Conservation (phyloP, 1,140 invertebrate genomes). For the Megathymus violae region DNA sequence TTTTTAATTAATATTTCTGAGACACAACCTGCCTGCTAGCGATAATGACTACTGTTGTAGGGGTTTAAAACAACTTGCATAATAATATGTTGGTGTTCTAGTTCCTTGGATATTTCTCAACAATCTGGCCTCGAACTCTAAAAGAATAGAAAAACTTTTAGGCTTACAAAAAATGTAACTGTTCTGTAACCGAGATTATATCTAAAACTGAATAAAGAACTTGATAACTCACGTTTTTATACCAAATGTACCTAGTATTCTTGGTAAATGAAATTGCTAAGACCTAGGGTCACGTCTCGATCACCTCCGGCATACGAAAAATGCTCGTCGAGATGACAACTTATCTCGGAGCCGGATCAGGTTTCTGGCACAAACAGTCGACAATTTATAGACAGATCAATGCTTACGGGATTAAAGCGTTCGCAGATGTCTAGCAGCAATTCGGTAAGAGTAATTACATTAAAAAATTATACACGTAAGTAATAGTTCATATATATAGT, state of each 20-base stretch:
- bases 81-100: slow-evolving; percentile 22
- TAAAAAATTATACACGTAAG: no score
- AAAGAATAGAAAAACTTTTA: slow-evolving; percentile 13
- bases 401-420: no score
- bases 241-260: neutral
- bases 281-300: neutral
- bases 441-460: no score
- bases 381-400: no score
- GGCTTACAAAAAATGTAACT: slow-evolving; percentile 14
- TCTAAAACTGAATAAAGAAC: slow-evolving; percentile 10
- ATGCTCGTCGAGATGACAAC: no score
- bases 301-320: no score
- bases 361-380: no score
- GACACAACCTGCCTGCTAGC: neutral
- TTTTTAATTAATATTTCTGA: neutral
- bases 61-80: slow-evolving; percentile 5
- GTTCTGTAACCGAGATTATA: slow-evolving; percentile 20
- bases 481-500: no score
- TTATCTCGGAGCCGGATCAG: no score
- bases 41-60: slow-evolving; percentile 9
- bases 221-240: slow-evolving; percentile 7
- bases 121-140: slow-evolving; percentile 14
- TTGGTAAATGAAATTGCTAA: neutral
- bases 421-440: no score
- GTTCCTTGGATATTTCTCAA: slow-evolving; percentile 18